These are phyloP conservation scores for Zaprionus obscuricornis DNA, from an alignment of 2,888 invertebrate genomes.

Conservation along the genomic window DNA sequence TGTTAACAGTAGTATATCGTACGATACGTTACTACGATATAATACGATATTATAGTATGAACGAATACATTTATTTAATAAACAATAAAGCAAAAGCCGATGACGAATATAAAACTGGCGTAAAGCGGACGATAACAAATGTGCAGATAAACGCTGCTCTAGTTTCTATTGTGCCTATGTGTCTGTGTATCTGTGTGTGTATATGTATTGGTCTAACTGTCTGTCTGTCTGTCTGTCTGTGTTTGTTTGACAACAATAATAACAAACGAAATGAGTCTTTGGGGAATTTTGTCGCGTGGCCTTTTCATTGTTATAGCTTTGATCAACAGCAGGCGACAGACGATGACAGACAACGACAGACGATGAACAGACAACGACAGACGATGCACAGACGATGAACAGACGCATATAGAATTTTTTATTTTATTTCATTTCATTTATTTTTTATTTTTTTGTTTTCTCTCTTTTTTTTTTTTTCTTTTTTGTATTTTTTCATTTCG, in stretches of 20 bases:
- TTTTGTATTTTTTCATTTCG: conserved; percentile 1
- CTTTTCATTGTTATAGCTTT: conserved; percentile 42
- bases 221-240: too few species aligned
- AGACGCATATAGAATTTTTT: not conserved
- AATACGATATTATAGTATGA: too few species aligned
- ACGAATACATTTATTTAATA: conserved; percentile 42
- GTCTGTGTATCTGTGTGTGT: conserved; percentile 4
- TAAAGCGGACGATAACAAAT: conserved; percentile 24
- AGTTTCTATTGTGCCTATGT: conserved; percentile 6
- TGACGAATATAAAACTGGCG: conserved; percentile 8
- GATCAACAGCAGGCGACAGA: conserved; percentile 24
- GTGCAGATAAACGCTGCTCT: conserved; percentile 24
- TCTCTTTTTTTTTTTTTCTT: not conserved
- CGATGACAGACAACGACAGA: conserved; percentile 1
- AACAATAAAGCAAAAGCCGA: conserved; percentile 28
- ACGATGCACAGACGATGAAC: too few species aligned
- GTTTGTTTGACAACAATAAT: conserved; percentile 27
- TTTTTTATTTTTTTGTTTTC: conserved; percentile 1
- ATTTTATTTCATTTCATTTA: not conserved
- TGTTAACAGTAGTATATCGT: conserved; percentile 16
- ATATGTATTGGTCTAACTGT: too few species aligned
- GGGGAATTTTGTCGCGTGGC: conserved; percentile 39
- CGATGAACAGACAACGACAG: too few species aligned
- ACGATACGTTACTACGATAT: conserved; percentile 28
- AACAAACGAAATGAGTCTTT: conserved; percentile 28